Evolutionary conservation across 2,888 invertebrate species (phyloP), one percentile per base, ranked within the genome.

Genomic region (Leptinotarsa haldemani): DNA sequence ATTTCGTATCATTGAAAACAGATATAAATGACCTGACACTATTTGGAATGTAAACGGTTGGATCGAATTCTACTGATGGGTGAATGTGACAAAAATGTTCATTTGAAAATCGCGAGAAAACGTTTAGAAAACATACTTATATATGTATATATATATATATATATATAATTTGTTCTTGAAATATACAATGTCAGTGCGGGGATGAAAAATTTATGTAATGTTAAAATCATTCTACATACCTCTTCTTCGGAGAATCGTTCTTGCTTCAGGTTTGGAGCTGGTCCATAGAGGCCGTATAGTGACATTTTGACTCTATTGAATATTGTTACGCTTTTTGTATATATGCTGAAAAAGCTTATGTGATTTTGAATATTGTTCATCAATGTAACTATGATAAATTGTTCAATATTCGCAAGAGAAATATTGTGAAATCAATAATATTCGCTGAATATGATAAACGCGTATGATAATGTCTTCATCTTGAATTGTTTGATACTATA

Each of bases 321-420:
- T 68, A 74, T 70, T 71, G 75, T 75, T 77, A 78, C 72, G 81
- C 81, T 80, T 82, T 40, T 74, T 82, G 82, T 82, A 82, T 52
- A 81, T 82, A 80, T 71, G 74, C 79, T 70, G 74, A 75, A 65
- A 71, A 81, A 82, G 83, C 83, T 82, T 83, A 82, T 80, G 83
- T 83, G 82, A 83, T 83, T 82, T 82, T 80, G 77, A 78, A 79
- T 80, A 81, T 81, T 79, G 80, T 81, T 82, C 77, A 80, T 79
- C 77, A 78, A 78, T 82, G 81, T 82, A 78, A 70, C 74, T 74
- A 73, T 80, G 80, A 78, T 74, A 72, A 78, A 70, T 77, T 75
- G 71, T 70, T 74, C 48, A 74, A 74, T 56, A 67, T 65, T 70
- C 20, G 47, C 48, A 65, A 47, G 20, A 70, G 22, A 61, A 67